Base-by-base conservation (phyloP, 2,113 vertebrate genomes). In the Clarias macrocephalus region DNA sequence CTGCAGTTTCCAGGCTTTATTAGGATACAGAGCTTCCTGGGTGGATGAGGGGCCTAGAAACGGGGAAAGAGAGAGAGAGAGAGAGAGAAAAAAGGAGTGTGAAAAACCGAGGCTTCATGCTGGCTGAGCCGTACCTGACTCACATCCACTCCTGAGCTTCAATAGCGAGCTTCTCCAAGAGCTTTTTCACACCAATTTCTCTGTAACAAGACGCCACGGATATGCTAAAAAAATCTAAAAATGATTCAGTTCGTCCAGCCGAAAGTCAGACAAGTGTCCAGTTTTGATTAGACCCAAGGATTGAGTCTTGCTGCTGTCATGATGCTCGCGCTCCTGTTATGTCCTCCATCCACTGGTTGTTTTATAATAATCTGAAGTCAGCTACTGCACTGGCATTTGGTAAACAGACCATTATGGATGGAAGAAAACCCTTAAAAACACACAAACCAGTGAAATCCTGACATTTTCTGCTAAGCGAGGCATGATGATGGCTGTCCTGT, bases 1-100 rank as follows among this genome's bases (percentile, higher is more conserved):
- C 85, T 63, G n/a, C 28, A 70, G 37, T 72, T 88, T 87, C 62
- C 73, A 60, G 87, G 83, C 81, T 83, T 48, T 85, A 86, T 33
- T 86, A 85, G 70, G 65, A 65, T 0, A 11, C 23, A 59, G 37
- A 54, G 23, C 23, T 2, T 79, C 59, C 30, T 5, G 54, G 23
- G 5, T 80, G 37, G 75, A 88, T 52, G 56, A 66, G 37, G 70
- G 25, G 23, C 85, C 6, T 9, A 56, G 75, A 75, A 42, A 75
- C 18, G 62, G 37, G 28, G 19, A 54, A 18, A 72, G 60, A 59
- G 73, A 85, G 56, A 57, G 42, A 33, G 33, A 33, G 33, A 1
- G 33, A 1, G 33, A 33, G 33, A 33, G 30, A 42, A 72, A 86
- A 86, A 65, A 48, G 33, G 48, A 54, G 16, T 16, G 19, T 48